phyloP scores from a whole-genome alignment of 1,140 invertebrate genomes.

The Bombus fervidus region DNA sequence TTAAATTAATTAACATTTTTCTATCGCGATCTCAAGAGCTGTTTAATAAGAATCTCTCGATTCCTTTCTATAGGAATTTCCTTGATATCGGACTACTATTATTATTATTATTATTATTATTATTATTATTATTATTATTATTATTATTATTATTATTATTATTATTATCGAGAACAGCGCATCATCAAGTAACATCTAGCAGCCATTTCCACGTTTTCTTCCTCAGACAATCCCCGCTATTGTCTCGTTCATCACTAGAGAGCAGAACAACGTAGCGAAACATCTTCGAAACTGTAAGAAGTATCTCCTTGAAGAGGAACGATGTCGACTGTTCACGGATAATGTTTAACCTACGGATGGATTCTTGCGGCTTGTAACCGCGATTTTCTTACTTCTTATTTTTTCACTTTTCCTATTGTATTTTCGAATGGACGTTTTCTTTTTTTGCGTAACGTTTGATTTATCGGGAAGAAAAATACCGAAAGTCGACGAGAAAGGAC shows the following conservation, averaged over 20 bases:
- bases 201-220: neutral
- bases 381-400: too few relatives aligned
- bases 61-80: neutral
- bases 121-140: too few relatives aligned
- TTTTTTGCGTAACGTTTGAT: neutral
- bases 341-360: neutral
- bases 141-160: too few relatives aligned
- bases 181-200: too few relatives aligned
- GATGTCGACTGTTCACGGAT: neutral
- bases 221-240: neutral
- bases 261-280: neutral
- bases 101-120: too few relatives aligned
- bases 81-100: neutral
- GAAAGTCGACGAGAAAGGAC: neutral
- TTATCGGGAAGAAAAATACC: neutral
- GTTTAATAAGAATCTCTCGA: too few relatives aligned
- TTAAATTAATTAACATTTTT: constrained; percentile 7
- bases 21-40: neutral
- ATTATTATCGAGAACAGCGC: neutral
- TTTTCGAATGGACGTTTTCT: neutral
- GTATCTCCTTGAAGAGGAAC: neutral
- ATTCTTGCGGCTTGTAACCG: neutral
- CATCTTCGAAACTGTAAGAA: neutral
- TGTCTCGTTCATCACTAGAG: neutral
- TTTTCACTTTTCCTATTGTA: neutral